Conservation (phyloP, 2,797 vertebrate species). For the Tenualosa ilisha region DNA sequence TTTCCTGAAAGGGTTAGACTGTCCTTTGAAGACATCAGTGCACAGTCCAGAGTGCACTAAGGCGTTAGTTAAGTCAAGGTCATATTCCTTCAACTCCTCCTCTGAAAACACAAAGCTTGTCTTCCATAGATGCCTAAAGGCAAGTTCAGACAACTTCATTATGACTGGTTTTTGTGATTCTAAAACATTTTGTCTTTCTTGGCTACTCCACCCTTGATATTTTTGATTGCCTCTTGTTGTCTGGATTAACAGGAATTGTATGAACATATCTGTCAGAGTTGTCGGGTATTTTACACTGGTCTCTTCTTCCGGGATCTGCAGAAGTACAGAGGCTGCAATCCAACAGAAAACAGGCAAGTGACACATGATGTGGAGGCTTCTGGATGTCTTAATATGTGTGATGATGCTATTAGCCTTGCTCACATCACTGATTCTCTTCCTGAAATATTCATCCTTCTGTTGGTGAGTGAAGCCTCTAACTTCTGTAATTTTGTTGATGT, state of each 20-base stretch:
- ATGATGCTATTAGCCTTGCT: constrained; percentile 26
- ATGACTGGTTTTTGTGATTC: neutral
- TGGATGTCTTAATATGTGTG: constrained; percentile 25
- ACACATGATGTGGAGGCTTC: constrained; percentile 36
- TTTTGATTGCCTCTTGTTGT: neutral
- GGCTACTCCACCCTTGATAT: neutral
- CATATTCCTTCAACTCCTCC: neutral
- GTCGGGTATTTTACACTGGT: neutral
- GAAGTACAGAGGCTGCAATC: constrained; percentile 34
- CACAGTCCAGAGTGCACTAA: neutral
- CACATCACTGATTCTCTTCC: constrained; percentile 24
- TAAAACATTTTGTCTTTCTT: neutral
- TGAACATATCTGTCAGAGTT: constrained; percentile 5
- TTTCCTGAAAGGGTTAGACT: neutral
- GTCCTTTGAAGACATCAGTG: neutral
- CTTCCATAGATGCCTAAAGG: neutral
- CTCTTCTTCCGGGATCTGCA: neutral
- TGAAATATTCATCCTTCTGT: constrained; percentile 35
- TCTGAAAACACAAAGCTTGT: neutral
- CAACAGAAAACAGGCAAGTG: constrained; percentile 35
- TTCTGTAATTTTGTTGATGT: constrained; percentile 33
- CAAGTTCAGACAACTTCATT: constrained; percentile 10
- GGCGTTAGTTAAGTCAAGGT: neutral
- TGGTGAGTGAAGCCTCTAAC: neutral
- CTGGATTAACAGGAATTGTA: neutral